Evolutionary conservation across 2,797 vertebrate species (phyloP).

Genomic region (Sphaeramia orbicularis): DNA sequence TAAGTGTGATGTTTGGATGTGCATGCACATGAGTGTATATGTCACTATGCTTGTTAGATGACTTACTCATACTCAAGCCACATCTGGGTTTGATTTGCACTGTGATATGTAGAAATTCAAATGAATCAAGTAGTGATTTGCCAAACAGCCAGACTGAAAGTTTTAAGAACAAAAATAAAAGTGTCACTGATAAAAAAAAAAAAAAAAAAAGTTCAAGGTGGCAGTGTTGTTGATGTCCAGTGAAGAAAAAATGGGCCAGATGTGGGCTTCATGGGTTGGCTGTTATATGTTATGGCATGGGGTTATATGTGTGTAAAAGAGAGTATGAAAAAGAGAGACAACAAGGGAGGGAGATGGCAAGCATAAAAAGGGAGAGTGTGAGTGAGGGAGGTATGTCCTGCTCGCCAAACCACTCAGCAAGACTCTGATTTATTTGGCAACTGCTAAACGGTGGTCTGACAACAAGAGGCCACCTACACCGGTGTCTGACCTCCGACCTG

Average conservation of each 20-base stretch:
- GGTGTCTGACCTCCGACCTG: slow-evolving; percentile 58
- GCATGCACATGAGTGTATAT: slow-evolving; percentile 2
- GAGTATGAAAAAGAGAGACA: slow-evolving; percentile 15
- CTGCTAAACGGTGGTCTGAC: slow-evolving; percentile 67
- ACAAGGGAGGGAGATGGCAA: slow-evolving; percentile 14
- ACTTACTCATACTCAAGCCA: background rate
- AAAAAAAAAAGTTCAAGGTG: slow-evolving; percentile 43
- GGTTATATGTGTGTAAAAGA: slow-evolving; percentile 8
- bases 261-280: slow-evolving; percentile 60
- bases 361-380: slow-evolving; percentile 29
- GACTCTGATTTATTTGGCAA: slow-evolving; percentile 71
- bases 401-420: slow-evolving; percentile 67
- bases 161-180: slow-evolving; percentile 3
- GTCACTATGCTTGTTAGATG: background rate
- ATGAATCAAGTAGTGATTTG: background rate
- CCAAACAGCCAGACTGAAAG: background rate
- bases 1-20: background rate
- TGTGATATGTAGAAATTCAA: slow-evolving; percentile 9
- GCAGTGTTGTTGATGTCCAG: slow-evolving; percentile 32
- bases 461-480: slow-evolving; percentile 69
- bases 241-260: slow-evolving; percentile 44
- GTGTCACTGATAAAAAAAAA: background rate
- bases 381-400: slow-evolving; percentile 37
- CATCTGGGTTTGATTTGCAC: slow-evolving; percentile 34
- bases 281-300: too few relatives aligned